Evolutionary conservation across 2,797 vertebrate species (phyloP), one percentile per base, ranked within the genome.

Genomic region (Coranthus polyacanthus): DNA sequence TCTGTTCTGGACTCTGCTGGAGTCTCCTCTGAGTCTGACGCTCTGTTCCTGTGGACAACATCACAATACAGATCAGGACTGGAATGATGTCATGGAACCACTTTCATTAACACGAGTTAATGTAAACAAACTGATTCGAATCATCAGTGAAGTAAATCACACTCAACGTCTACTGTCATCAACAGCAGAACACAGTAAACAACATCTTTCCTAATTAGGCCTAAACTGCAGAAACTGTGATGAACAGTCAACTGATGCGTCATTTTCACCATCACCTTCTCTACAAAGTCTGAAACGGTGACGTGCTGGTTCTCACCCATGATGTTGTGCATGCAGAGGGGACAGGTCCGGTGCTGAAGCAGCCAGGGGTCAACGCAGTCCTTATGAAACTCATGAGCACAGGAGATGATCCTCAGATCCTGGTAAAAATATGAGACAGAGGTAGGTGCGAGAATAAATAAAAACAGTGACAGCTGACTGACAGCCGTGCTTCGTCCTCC

Each of bases 251-350:
- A n/a, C n/a, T n/a, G n/a, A n/a, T n/a, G n/a, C n/a, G n/a, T n/a
- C n/a, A n/a, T n/a, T n/a, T n/a, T n/a, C n/a, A n/a, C n/a, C n/a
- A n/a, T n/a, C n/a, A n/a, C n/a, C n/a, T n/a, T n/a, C n/a, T 45
- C 21, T 6, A 57, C 6, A 0, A 15, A 47, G 20, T 70, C 56
- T 38, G 46, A 60, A 62, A 60, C 45, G 46, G 1, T 51, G 64
- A 41, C 29, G 18, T 17, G 36, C 47, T 63, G 20, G 12, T 78
- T 39, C 95, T 5, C 13, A 97, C 98, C 97, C 88, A 98, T 92
- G 89, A 99, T 99, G 92, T 99, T 98, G 95, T 97, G 97, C 98
- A 99, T 98, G 95, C 98, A 99, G 72, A 99, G 95, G 0, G 98
- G 98, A 51, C 98, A 99, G 0, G 97, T 99, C 79, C 94, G 97